Evolutionary conservation across 2,888 invertebrate genomes (phyloP), one percentile per base, ranked within the genome.

Genomic region (Argynnis bischoffii): DNA sequence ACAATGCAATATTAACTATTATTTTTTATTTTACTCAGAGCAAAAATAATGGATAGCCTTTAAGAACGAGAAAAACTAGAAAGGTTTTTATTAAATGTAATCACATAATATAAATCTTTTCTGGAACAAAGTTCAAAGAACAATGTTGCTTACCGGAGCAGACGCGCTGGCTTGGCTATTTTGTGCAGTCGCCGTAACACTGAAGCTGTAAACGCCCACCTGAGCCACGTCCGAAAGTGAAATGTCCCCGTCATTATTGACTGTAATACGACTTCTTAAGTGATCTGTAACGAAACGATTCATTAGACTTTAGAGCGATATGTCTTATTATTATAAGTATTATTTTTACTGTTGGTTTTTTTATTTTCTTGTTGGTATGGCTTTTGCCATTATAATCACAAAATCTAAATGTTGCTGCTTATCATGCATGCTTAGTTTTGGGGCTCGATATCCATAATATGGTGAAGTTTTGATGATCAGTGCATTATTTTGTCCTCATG

Each of bases 241-340:
- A n/a, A 93, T 71, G 73, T 86, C 86, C 14, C 93, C 92, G 6
- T 78, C 78, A 54, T 74, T 77, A 72, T 80, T 87, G 70, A 93
- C 77, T 59, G 83, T 81, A 14, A 92, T 69, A 16, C 87, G 82
- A 21, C 82, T 77, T 61, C 74, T 79, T 48, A 92, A 85, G 71
- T 89, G 84, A 21, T 74, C 92, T 92, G 77, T 80, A 82, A 72
- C 35, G 11, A 41, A 41, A 41, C 2, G 11, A 11, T 41, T 8
- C 35, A 2, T 41, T 11, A 41, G 35, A 41, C 35, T 35, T 8
- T 6, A 35, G 35, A 8, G 0, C 8, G 8, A 8, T 35, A 35
- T 26, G 18, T 18, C 18, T 18, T 18, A 18, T 18, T 18, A n/a
- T n/a, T n/a, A n/a, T n/a, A n/a, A n/a, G 21, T 3, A 21, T 21